Percentiles rank a stretch among this genome's conserved stretches.
Conservation (phyloP, 2,113 vertebrate genomes). For the Thalassoma bifasciatum region DNA sequence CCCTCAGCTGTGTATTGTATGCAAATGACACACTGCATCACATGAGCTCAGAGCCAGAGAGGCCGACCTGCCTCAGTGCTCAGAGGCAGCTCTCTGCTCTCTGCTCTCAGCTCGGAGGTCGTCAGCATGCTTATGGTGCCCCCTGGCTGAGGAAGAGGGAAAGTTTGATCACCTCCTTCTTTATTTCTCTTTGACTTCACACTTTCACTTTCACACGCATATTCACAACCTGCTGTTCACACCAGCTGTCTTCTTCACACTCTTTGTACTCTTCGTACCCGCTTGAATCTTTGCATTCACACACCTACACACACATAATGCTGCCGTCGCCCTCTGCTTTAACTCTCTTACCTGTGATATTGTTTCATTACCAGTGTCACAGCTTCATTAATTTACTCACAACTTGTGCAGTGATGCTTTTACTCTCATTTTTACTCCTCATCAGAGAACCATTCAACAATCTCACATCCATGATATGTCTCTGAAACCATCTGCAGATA, state of each 20-base stretch:
- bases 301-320: neutral
- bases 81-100: conserved; percentile 13
- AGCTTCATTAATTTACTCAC: conserved; percentile 8
- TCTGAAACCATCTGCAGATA: neutral
- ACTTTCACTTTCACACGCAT: conserved; percentile 23
- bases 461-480: neutral
- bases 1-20: conserved; percentile 18
- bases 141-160: conserved; percentile 52
- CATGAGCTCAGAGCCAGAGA: conserved; percentile 10
- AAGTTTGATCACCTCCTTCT: neutral
- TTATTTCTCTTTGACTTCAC: neutral
- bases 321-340: conserved; percentile 15
- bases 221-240: conserved; percentile 43
- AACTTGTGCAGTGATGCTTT: neutral
- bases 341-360: conserved; percentile 16
- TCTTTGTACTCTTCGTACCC: conserved; percentile 41
- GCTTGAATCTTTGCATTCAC: neutral
- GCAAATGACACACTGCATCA: conserved; percentile 33
- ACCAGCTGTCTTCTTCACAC: conserved; percentile 49
- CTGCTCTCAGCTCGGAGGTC: conserved; percentile 3
- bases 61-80: conserved; percentile 22
- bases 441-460: neutral
- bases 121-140: conserved; percentile 55
- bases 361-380: neutral
- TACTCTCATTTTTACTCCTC: neutral